Evolutionary conservation across 2,113 vertebrate species (phyloP), one percentile per base, ranked within the genome.

Genomic region (Edolisoma coerulescens): DNA sequence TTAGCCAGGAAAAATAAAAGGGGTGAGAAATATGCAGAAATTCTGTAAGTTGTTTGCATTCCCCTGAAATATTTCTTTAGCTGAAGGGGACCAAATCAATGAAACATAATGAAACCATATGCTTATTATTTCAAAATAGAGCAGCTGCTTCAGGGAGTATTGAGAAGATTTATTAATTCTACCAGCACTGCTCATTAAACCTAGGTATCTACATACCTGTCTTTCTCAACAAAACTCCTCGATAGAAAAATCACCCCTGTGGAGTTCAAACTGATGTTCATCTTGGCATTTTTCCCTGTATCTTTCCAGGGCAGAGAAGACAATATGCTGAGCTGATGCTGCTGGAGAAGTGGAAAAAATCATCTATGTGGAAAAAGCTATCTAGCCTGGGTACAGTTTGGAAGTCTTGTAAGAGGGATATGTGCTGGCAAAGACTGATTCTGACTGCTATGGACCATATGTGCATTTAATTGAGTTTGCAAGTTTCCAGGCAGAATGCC

Each of bases 61-160:
- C 92, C 74, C 82, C 90, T 97, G 97, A 97, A 97, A 97, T 97
- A 96, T 94, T 97, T 96, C 81, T 96, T 96, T 97, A 97, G 98
- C 98, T 97, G 96, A 98, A 97, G 96, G 98, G 96, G 90, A 98
- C 98, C 96, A 97, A 98, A 98, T 97, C 96, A 98, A 98, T 98
- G 98, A 98, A 98, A 98, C 97, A 97, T 97, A 97, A 98, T 98
- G 96, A 97, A 98, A 98, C 97, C 98, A 97, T 98, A 98, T 98
- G 98, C 91, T 98, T 97, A 97, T 98, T 97, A 98, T 97, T 98
- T 98, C 95, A 98, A 97, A 97, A 96, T 91, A 96, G 85, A 98
- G 78, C 97, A 98, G 96, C 96, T 97, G 98, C 97, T 98, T 97
- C 94, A 84, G 98, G 97, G 97, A 97, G 87, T 96, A 97, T 97